phyloP scores from a whole-genome alignment of 2,113 vertebrate genomes.

The Chlamydotis undulata region DNA sequence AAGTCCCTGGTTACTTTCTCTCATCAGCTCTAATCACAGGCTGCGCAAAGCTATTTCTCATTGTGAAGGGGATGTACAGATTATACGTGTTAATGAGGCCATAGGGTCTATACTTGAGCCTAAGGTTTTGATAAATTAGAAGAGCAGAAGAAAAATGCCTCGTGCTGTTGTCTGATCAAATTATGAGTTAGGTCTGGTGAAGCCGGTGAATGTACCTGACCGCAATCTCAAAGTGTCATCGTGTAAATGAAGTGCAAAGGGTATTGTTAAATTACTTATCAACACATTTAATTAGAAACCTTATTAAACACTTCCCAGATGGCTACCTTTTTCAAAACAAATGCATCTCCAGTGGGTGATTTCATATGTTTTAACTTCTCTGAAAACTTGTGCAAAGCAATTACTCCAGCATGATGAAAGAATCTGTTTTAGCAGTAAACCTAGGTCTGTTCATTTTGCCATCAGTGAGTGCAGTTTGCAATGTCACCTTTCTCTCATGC shows the following conservation, averaged over 20 bases:
- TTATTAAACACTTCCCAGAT: conserved; percentile 25
- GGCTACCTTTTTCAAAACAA: conserved; percentile 22
- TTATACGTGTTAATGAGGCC: conserved; percentile 49
- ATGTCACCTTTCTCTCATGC: background rate
- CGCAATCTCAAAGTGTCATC: background rate
- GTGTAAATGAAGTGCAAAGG: conserved; percentile 28
- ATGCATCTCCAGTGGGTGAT: background rate
- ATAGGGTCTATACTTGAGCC: conserved; percentile 21
- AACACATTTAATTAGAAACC: conserved; percentile 64
- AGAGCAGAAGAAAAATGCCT: background rate
- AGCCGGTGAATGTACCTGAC: background rate
- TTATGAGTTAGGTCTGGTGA: background rate
- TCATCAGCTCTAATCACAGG: conserved; percentile 7
- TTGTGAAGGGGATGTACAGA: background rate
- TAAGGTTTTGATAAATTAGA: conserved; percentile 12
- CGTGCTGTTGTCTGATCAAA: background rate
- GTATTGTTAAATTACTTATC: conserved; percentile 45
- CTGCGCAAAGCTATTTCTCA: background rate
- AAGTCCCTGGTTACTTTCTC: conserved; percentile 23
- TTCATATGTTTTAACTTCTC: conserved; percentile 29
- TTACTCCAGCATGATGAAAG: background rate
- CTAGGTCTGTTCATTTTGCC: background rate
- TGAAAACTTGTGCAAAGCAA: background rate
- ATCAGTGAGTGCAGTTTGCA: background rate
- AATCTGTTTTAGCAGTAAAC: background rate